Evolutionary conservation across 2,113 vertebrate genomes (phyloP).

Genomic region (Penelope pileata): DNA sequence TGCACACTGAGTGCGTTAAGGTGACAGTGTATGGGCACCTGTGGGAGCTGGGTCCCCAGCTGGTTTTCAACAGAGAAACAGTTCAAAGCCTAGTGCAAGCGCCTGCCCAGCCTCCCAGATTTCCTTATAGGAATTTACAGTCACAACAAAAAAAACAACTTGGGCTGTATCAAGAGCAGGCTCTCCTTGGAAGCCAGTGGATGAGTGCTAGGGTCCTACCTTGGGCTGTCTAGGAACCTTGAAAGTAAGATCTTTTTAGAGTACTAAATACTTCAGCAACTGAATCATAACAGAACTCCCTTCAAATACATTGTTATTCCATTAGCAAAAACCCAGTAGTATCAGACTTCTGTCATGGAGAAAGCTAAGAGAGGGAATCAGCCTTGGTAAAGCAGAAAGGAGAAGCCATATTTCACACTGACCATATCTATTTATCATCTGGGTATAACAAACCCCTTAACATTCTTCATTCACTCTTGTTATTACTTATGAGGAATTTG

Average conservation of each 20-base stretch:
- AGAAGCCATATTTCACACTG: background rate
- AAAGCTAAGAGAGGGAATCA: background rate
- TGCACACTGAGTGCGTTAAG: accelerated
- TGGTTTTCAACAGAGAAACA: background rate
- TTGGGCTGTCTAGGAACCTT: background rate
- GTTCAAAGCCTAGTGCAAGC: background rate
- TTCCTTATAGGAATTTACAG: background rate
- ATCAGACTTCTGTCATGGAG: background rate
- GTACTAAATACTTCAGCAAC: background rate
- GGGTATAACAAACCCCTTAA: background rate
- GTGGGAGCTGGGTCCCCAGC: background rate
- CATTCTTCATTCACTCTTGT: background rate
- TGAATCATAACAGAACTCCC: background rate
- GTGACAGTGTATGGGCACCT: background rate
- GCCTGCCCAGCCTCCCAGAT: background rate
- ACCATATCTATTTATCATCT: background rate
- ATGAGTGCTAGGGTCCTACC: background rate
- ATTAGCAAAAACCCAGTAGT: background rate
- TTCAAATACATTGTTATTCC: background rate
- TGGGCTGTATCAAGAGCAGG: background rate
- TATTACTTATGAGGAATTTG: background rate
- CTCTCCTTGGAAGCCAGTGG: background rate
- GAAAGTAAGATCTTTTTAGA: background rate
- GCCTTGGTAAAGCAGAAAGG: background rate
- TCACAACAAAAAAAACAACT: background rate